These are phyloP conservation scores for Meiosimyza decipiens DNA, from an alignment of 2,888 invertebrate genomes.

Conservation along the genomic window DNA sequence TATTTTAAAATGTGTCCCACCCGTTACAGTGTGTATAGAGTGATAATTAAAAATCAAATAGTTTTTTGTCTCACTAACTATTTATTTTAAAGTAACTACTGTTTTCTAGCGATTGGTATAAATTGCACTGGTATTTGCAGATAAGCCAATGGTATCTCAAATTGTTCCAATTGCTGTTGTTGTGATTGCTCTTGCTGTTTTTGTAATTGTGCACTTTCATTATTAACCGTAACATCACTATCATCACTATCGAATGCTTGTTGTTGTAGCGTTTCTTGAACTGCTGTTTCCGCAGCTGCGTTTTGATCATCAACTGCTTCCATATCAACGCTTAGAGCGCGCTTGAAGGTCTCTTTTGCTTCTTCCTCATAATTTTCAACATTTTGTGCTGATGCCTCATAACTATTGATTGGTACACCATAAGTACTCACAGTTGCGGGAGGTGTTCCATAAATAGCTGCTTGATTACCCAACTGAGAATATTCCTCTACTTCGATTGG, in stretches of 20 bases:
- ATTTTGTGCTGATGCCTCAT: conserved; percentile 15
- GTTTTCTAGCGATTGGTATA: background rate
- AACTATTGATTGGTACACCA: conserved; percentile 25
- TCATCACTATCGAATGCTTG: background rate
- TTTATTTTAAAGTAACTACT: no score
- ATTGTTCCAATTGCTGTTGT: conserved; percentile 17
- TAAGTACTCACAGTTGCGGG: conserved; percentile 17
- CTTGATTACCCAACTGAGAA: conserved; percentile 8
- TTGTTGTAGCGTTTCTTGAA: background rate
- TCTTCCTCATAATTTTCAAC: conserved; percentile 6
- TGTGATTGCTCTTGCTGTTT: background rate
- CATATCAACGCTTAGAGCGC: background rate
- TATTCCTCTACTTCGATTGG: background rate
- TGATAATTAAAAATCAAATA: no score
- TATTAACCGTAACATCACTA: conserved; percentile 12
- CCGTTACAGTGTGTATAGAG: no score
- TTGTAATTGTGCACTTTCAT: background rate
- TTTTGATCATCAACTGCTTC: background rate
- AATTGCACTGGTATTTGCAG: conserved; percentile 33
- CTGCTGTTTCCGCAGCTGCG: background rate
- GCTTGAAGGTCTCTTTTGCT: background rate
- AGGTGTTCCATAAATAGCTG: conserved; percentile 34
- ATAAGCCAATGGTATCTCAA: conserved; percentile 35
- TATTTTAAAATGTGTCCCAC: no score
- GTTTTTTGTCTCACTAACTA: no score